phyloP scores from a whole-genome alignment of 2,113 vertebrate genomes.

The Terrapene triunguis region DNA sequence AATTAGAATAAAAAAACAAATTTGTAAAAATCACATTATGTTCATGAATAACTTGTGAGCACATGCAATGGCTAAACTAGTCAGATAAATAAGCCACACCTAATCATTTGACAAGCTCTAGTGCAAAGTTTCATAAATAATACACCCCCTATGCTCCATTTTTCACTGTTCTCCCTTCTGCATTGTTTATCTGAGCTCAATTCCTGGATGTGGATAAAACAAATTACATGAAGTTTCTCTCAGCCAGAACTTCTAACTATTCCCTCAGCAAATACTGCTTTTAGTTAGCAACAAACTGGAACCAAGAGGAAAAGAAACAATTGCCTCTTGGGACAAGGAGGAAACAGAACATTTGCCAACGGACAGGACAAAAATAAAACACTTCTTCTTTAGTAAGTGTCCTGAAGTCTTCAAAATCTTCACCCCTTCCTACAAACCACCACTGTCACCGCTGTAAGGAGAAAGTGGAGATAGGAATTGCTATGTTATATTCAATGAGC shows the following conservation, averaged over 20 bases:
- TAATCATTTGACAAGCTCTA: slow-evolving; percentile 31
- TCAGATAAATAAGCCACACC: background rate
- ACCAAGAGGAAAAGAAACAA: slow-evolving; percentile 65
- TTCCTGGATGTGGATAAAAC: slow-evolving; percentile 75
- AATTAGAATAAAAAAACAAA: background rate
- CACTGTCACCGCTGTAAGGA: background rate
- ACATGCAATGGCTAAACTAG: accelerated
- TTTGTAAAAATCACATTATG: background rate
- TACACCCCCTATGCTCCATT: slow-evolving; percentile 61
- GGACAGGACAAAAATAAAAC: slow-evolving; percentile 62
- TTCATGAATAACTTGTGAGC: background rate
- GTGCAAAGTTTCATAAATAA: slow-evolving; percentile 32
- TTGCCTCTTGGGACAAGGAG: slow-evolving; percentile 62
- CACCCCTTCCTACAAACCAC: background rate
- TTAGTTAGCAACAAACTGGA: slow-evolving; percentile 56
- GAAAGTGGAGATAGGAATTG: background rate
- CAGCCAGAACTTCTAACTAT: slow-evolving; percentile 52
- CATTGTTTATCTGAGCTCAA: slow-evolving; percentile 70
- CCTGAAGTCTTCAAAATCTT: slow-evolving; percentile 55
- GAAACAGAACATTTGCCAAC: slow-evolving; percentile 67
- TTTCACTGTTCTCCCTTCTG: slow-evolving; percentile 61
- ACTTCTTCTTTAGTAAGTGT: slow-evolving; percentile 37
- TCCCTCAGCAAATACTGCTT: slow-evolving; percentile 65
- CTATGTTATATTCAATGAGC: background rate
- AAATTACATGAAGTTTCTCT: slow-evolving; percentile 69